Conservation (phyloP, 92 coral and sea anemone genomes). For the Palythoa caribaeorum region DNA sequence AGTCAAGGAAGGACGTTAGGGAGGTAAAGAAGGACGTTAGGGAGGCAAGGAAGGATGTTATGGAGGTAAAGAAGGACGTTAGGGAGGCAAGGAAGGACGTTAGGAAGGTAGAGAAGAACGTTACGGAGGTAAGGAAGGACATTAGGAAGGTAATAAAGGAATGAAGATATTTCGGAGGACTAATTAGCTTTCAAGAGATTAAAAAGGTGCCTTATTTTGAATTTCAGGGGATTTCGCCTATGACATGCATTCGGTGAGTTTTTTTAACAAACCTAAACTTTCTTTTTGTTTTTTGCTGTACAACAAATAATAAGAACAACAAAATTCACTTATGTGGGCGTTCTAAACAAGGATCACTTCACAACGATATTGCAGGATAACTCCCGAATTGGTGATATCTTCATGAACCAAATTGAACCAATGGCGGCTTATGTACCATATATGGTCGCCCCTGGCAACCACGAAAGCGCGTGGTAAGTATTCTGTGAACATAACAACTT, state of each 20-base stretch:
- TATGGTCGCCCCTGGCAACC: constrained; percentile 50
- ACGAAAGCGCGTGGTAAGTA: constrained; percentile 46
- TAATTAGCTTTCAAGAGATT: neutral
- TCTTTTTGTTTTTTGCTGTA: neutral
- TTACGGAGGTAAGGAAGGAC: no score
- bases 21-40: no score
- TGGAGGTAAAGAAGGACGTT: no score
- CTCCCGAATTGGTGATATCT: constrained; percentile 44
- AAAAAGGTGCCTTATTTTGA: neutral
- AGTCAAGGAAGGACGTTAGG: no score
- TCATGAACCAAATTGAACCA: constrained; percentile 49
- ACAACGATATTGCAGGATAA: constrained; percentile 30
- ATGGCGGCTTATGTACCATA: constrained; percentile 52
- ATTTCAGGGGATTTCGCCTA: constrained; percentile 94
- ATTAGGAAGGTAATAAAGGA: no score
- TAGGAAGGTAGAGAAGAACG: no score
- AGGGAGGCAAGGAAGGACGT: no score
- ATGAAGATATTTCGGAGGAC: no score
- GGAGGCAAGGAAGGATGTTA: no score
- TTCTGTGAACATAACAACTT: no score
- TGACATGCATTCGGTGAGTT: constrained; percentile 87
- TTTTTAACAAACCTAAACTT: neutral
- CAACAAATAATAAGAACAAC: neutral
- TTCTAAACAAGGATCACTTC: neutral
- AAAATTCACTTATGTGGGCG: neutral